Evolutionary conservation across 2,797 vertebrate species (phyloP).

Genomic region (Rhabdophis nuchalis): DNA sequence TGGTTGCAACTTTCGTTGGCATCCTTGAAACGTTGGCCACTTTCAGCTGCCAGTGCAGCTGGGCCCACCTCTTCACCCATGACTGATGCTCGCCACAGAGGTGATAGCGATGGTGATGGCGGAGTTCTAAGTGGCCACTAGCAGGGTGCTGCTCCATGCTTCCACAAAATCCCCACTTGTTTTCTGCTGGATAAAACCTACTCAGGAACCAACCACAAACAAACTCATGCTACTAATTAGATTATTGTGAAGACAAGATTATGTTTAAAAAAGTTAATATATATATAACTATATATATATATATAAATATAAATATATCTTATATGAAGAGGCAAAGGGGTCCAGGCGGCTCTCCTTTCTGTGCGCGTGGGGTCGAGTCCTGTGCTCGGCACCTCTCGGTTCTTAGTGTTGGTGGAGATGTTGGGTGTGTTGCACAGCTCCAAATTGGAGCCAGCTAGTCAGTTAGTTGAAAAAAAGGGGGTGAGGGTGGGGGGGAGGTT

Average conservation of each 20-base stretch:
- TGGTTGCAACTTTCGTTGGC: too few species aligned
- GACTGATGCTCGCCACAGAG: background rate
- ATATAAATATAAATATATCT: background rate
- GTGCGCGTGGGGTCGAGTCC: background rate
- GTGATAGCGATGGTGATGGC: background rate
- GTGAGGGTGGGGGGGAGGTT: background rate
- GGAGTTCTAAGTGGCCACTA: background rate
- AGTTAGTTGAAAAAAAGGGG: background rate
- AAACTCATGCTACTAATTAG: slow-evolving; percentile 26
- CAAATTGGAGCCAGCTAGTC: slow-evolving; percentile 24
- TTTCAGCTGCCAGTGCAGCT: background rate
- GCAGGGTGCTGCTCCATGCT: background rate
- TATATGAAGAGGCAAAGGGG: slow-evolving; percentile 24
- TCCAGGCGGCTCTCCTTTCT: background rate
- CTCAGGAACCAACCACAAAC: slow-evolving; percentile 59
- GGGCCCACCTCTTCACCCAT: background rate
- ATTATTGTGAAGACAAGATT: slow-evolving; percentile 8
- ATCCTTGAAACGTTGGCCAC: background rate
- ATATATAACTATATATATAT: slow-evolving; percentile 12
- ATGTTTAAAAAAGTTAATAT: slow-evolving; percentile 37
- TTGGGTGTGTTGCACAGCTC: slow-evolving; percentile 41
- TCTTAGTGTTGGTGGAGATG: slow-evolving; percentile 34
- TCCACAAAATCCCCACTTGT: slow-evolving; percentile 15
- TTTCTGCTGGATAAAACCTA: slow-evolving; percentile 55
- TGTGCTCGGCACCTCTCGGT: background rate